These are phyloP conservation scores for Hypotaenidia okinawae DNA, from an alignment of 2,797 vertebrate species.

Conservation along the genomic window DNA sequence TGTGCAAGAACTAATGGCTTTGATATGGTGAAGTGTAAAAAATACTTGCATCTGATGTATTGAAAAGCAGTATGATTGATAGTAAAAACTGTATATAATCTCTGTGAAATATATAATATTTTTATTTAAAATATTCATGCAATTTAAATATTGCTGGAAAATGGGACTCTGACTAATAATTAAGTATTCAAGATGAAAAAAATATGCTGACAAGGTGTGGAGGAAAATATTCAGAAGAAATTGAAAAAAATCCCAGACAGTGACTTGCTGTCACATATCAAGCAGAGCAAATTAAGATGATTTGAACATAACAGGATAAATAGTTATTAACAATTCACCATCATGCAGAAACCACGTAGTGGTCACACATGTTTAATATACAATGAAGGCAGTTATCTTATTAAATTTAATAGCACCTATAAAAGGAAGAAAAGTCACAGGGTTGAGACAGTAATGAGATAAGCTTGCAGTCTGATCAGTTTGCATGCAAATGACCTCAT, in stretches of 20 bases:
- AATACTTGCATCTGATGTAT: background rate
- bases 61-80: background rate
- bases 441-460: conserved; percentile 64
- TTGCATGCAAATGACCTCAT: conserved; percentile 71
- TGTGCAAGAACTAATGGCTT: background rate
- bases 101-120: background rate
- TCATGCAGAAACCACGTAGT: conserved; percentile 8
- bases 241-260: background rate
- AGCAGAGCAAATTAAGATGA: conserved; percentile 13
- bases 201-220: background rate
- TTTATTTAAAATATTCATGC: background rate
- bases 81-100: background rate
- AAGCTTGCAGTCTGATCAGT: conserved; percentile 47
- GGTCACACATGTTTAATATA: conserved; percentile 47
- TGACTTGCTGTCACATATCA: conserved; percentile 8
- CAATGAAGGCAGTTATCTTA: conserved; percentile 54
- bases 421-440: conserved; percentile 50
- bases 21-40: background rate
- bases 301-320: conserved; percentile 29
- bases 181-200: background rate
- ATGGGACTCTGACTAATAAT: background rate
- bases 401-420: conserved; percentile 59
- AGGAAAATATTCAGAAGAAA: background rate
- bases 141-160: background rate
- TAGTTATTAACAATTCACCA: conserved; percentile 47